phyloP scores from a whole-genome alignment of 2,888 invertebrate species.

The Cosmia pyralina region DNA sequence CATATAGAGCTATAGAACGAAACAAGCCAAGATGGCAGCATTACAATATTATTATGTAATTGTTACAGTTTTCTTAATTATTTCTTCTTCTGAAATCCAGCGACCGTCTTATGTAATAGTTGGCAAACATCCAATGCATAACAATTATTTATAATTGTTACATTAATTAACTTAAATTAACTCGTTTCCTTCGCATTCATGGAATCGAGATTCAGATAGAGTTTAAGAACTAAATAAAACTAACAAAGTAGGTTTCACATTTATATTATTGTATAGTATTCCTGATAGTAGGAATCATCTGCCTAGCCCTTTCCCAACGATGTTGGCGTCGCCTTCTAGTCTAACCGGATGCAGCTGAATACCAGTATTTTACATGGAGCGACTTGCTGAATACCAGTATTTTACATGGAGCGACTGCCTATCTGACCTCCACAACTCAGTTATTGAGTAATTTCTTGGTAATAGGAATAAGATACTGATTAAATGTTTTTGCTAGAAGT shows the following conservation, averaged over 20 bases:
- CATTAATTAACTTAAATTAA: constrained; percentile 13
- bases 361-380: too few relatives aligned
- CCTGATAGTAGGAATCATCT: neutral
- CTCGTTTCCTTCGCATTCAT: constrained; percentile 5
- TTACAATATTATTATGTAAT: constrained; percentile 24
- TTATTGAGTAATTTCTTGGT: neutral
- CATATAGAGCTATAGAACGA: neutral
- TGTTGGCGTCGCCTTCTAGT: too few relatives aligned
- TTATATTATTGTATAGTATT: neutral
- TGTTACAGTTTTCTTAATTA: constrained; percentile 19
- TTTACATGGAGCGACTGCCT: too few relatives aligned
- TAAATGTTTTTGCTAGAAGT: neutral
- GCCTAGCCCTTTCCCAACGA: too few relatives aligned
- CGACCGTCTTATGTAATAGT: constrained; percentile 20
- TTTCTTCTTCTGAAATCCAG: constrained; percentile 24
- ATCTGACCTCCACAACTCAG: too few relatives aligned
- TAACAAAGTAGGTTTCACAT: neutral
- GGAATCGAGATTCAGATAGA: neutral
- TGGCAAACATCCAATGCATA: constrained; percentile 45
- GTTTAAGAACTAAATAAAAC: neutral
- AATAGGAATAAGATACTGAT: too few relatives aligned
- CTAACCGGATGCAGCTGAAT: too few relatives aligned
- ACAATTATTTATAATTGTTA: constrained; percentile 42
- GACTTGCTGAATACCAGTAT: too few relatives aligned
- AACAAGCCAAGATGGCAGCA: neutral